Evolutionary conservation across 2,888 invertebrate species (phyloP), one percentile per base, ranked within the genome.

Genomic region (Pandemis corylana): DNA sequence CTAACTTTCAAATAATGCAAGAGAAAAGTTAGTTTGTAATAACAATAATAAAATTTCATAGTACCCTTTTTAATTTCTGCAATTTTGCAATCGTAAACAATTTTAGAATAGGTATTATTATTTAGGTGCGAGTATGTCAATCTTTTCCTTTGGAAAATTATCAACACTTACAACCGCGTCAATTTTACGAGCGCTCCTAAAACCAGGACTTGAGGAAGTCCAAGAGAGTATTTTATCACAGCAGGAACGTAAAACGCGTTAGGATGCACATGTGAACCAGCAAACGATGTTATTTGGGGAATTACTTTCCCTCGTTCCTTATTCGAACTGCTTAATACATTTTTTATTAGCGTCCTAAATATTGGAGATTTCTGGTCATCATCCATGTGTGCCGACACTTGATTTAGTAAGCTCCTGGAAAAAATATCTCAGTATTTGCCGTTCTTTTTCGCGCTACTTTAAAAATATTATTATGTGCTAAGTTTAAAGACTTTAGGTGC

Each of bases 141-240:
- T 53, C 9, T 41, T 67, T 65, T 13, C 53, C 41, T 36, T 53
- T 67, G 51, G 15, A 67, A 51, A 20, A 36, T 66, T 66, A 67
- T 67, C 67, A 67, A 36, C 67, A 28, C 15, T 67, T 67, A 41
- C 46, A 65, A 49, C 41, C 7, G 67, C 53, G 67, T 67, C 67
- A 67, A 67, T 53, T 67, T 67, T 53, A 67, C 67, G 51, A 67
- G 67, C 41, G 67, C 9, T 12, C 67, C 67, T 67, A 42, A 67
- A 67, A 67, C 67, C 67, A 67, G 53, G 15, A 15, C 67, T 67
- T 53, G 53, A 53, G 67, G 51, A 67, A 67, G 67, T 53, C 67
- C 67, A 53, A 67, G 64, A 62, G 65, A 62, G 65, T 65, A 65
- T 67, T 67, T 67, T 67, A 67, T 67, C 67, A 67, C 67, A 13